A percentile compares a stretch with the other conserved stretches of the same genome.
Evolutionary conservation across 1,140 invertebrate genomes (phyloP).

Genomic region (Drosophila ogumai): DNA sequence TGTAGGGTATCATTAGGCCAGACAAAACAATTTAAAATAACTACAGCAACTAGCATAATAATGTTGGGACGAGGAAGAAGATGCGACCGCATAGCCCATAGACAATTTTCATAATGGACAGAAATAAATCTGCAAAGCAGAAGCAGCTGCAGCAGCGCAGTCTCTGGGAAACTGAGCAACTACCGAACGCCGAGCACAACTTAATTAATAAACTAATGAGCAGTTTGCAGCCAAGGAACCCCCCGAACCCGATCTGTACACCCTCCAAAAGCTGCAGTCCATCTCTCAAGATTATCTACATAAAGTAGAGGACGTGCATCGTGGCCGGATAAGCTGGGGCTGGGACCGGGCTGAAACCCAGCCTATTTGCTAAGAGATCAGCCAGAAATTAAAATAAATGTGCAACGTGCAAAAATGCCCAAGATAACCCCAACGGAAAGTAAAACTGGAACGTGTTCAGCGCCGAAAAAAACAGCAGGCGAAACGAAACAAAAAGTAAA

Average conservation of each 20-base stretch:
- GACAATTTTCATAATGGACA: conserved; percentile 81
- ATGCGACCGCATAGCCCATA: conserved; percentile 49
- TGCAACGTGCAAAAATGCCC: conserved; percentile 77
- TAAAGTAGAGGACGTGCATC: conserved; percentile 46
- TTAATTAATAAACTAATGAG: conserved; percentile 84
- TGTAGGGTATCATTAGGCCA: conserved; percentile 78
- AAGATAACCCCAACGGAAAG: conserved; percentile 47
- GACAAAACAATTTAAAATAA: conserved; percentile 83
- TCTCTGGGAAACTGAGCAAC: conserved; percentile 52
- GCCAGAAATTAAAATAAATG: conserved; percentile 75
- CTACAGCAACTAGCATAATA: conserved; percentile 81
- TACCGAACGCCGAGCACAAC: conserved; percentile 61
- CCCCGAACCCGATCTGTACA: neutral
- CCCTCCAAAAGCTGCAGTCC: neutral
- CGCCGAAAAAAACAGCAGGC: conserved; percentile 14
- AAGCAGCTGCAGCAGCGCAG: conserved; percentile 1
- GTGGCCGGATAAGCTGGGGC: conserved; percentile 20
- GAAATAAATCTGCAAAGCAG: conserved; percentile 75
- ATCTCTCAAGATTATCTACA: conserved; percentile 66
- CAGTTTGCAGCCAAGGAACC: conserved; percentile 64
- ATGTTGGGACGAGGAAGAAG: conserved; percentile 63
- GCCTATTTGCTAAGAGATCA: conserved; percentile 69
- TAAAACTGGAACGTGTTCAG: conserved; percentile 62
- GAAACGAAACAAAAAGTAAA: conserved; percentile 31
- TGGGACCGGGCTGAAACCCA: conserved; percentile 9